Evolutionary conservation across 1,140 invertebrate genomes (phyloP), one percentile per base, ranked within the genome.

Genomic region (Zaprionus capensis): DNA sequence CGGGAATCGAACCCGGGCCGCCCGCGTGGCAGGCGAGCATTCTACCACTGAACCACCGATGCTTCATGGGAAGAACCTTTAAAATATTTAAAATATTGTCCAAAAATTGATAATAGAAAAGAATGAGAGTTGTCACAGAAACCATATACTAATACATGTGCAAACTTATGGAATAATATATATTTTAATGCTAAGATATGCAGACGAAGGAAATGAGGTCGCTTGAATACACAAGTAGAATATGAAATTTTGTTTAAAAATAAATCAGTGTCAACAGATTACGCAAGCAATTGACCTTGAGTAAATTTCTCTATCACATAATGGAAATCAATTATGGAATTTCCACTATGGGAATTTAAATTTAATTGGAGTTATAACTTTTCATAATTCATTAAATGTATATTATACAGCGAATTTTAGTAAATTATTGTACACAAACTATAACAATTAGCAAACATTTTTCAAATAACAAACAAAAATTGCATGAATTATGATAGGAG

Each of bases 1-100:
- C 96, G 96, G 95, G 95, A 96, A 96, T 96, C 95, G 95, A 96
- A 96, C 96, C 95, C 96, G 95, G 95, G 95, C 94, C 95, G 94
- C 95, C 95, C 72, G 72, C 66, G 72, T 75, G 71, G 72, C 72
- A 75, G 72, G 72, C 72, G 72, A 74, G 71, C 72, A 75, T 75
- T 75, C 72, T 75, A 75, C 66, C 72, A 75, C 66, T 75, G 72
- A 75, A 75, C 72, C 72, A 75, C 72, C 66, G 72, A 75, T 75
- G 72, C 72, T 38, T 11, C 17, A 14, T 12, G 46, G 11, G 1
- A 14, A 5, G 1, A 0, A 1, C 2, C 6, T 9, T 46, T 24
- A 12, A 22, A 51, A 51, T 9, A 9, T 22, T 22, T 31, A 17
- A 12, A 1, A 5, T 14, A 1, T 9, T 6, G 1, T 0, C 0